These are phyloP conservation scores for Tetragonisca angustula DNA, from an alignment of 2,888 invertebrate species.

Conservation along the genomic window DNA sequence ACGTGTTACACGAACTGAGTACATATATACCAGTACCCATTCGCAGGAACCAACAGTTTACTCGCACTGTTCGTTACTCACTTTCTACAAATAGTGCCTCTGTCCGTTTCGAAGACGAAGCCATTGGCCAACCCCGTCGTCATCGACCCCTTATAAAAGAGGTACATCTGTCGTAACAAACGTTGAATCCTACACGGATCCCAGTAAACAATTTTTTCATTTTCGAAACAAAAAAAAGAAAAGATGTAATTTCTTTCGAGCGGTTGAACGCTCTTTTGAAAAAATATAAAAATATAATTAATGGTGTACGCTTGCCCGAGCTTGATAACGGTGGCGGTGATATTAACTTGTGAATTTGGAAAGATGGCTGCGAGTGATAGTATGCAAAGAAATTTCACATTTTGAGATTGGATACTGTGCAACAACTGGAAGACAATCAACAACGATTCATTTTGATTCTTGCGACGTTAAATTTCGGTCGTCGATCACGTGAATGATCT, in stretches of 20 bases:
- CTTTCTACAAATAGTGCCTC: conserved; percentile 38
- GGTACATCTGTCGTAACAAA: conserved; percentile 16
- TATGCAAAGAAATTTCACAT: conserved; percentile 12
- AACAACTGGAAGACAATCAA: background rate
- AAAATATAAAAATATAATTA: too few relatives aligned
- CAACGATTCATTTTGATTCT: conserved; percentile 3
- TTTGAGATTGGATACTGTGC: conserved; percentile 17
- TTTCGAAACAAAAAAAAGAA: background rate
- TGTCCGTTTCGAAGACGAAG: conserved; percentile 4
- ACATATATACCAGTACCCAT: conserved; percentile 74
- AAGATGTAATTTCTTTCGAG: conserved; percentile 15
- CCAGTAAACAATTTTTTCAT: background rate
- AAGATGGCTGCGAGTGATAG: conserved; percentile 7
- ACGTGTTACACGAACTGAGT: conserved; percentile 59
- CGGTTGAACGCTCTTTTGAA: background rate
- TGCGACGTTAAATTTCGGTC: background rate
- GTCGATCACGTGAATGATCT: background rate
- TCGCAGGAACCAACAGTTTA: conserved; percentile 74
- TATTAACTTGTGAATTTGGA: conserved; percentile 16
- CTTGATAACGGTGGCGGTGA: conserved; percentile 14
- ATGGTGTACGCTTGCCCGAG: background rate
- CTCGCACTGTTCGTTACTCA: conserved; percentile 53
- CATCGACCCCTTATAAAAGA: background rate
- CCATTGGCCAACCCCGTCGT: background rate
- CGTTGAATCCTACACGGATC: too few relatives aligned